phyloP scores from a whole-genome alignment of 2,113 vertebrate genomes.

The Xiphophorus maculatus region DNA sequence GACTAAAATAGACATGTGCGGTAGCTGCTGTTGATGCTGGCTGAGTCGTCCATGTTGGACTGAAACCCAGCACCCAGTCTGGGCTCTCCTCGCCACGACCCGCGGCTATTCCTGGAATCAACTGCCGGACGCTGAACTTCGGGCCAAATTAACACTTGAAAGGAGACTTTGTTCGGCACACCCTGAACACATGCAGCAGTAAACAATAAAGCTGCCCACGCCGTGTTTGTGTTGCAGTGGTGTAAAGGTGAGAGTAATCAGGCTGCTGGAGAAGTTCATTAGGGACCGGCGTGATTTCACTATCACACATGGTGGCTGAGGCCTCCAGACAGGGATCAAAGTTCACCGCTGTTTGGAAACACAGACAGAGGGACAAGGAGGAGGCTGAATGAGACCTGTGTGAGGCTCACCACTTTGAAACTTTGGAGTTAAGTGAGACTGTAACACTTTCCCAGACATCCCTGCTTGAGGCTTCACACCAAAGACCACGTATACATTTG shows the following conservation, averaged over 20 bases:
- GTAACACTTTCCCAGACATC: too few species aligned
- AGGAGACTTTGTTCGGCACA: conserved; percentile 59
- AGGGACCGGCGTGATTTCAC: conserved; percentile 42
- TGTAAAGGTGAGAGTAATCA: conserved; percentile 35
- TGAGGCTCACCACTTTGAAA: background rate
- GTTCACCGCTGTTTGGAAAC: conserved; percentile 61
- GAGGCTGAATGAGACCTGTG: conserved; percentile 3
- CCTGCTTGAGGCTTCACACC: too few species aligned
- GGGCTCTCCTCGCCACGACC: conserved; percentile 19
- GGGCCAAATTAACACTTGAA: conserved; percentile 45
- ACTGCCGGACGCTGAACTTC: conserved; percentile 46
- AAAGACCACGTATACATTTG: too few species aligned
- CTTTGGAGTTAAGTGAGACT: background rate
- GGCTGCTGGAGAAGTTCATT: conserved; percentile 9
- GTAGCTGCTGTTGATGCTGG: conserved; percentile 20
- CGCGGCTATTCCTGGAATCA: conserved; percentile 31
- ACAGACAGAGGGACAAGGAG: conserved; percentile 35
- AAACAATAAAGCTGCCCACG: conserved; percentile 19
- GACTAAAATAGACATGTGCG: conserved; percentile 54
- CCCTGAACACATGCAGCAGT: conserved; percentile 26
- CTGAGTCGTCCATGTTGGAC: background rate
- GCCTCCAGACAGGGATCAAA: conserved; percentile 63
- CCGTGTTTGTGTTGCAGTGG: conserved; percentile 10
- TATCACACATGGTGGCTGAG: conserved; percentile 38
- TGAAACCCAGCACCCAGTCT: conserved; percentile 1